A percentile compares a stretch with the other conserved stretches of the same genome.
These are phyloP conservation scores for Phoenicopterus ruber DNA, from an alignment of 2,113 vertebrate genomes.

Conservation along the genomic window DNA sequence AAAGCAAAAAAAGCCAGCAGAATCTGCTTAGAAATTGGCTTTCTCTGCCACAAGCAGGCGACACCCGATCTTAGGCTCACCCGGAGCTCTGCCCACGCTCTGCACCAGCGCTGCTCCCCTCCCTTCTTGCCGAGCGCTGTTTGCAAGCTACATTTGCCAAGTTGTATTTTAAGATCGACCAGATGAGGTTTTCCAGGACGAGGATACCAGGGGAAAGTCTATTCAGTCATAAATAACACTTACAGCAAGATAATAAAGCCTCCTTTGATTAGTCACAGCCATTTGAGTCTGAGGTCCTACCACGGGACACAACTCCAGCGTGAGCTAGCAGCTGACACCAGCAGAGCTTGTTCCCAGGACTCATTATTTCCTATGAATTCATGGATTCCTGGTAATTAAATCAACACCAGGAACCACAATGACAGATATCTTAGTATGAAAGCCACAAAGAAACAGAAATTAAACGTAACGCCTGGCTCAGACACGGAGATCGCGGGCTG, in stretches of 20 bases:
- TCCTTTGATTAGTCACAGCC: not conserved
- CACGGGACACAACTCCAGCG: rapidly evolving
- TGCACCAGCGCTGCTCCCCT: not conserved
- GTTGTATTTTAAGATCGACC: not conserved
- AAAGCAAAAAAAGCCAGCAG: not conserved
- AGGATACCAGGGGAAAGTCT: not conserved
- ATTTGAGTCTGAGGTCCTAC: not conserved
- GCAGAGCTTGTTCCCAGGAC: not conserved
- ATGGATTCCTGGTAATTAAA: not conserved
- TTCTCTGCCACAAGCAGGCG: not conserved
- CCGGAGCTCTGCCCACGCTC: rapidly evolving
- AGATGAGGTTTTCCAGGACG: not conserved
- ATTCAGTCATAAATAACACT: not conserved
- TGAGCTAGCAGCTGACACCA: not conserved
- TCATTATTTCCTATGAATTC: not conserved
- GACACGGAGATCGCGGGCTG: not conserved
- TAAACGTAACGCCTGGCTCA: not conserved
- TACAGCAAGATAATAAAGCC: not conserved
- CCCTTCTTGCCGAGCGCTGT: not conserved
- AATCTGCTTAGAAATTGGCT: not conserved
- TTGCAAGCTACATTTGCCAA: not conserved
- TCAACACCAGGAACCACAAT: not conserved
- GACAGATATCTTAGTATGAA: not conserved
- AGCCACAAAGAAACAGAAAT: not conserved
- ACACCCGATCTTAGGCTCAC: not conserved